A percentile compares a stretch with the other conserved stretches of the same genome.
Conservation (phyloP, 2,113 vertebrate genomes). For the Colinus virginianus region DNA sequence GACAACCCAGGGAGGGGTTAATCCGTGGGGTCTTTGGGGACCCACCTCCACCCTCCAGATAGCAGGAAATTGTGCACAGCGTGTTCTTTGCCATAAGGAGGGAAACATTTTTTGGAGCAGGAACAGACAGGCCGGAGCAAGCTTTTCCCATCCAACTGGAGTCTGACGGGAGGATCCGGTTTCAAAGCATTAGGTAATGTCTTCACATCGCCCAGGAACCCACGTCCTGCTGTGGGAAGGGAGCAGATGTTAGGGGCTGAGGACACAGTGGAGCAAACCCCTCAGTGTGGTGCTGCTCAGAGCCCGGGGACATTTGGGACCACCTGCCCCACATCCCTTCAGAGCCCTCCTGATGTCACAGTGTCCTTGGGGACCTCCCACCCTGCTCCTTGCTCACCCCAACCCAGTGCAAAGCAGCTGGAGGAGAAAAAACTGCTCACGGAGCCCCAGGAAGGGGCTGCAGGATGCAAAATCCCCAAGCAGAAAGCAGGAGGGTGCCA, state of each 20-base stretch:
- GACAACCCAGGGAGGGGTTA: not conserved
- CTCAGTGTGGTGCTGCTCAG: accelerated
- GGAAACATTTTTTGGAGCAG: slow-evolving; percentile 22
- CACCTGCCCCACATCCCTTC: not conserved
- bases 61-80: slow-evolving; percentile 7
- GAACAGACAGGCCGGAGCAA: slow-evolving; percentile 55
- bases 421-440: not conserved
- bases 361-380: not conserved
- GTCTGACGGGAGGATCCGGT: slow-evolving; percentile 30
- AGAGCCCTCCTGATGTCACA: not conserved
- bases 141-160: slow-evolving; percentile 7
- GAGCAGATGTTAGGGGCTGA: not conserved
- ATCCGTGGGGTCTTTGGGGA: slow-evolving; percentile 1
- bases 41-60: not conserved
- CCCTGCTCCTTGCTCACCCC: not conserved
- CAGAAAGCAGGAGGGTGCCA: accelerated
- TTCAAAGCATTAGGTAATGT: slow-evolving; percentile 29
- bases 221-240: not conserved
- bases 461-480: not conserved
- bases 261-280: not conserved
- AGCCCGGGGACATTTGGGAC: not conserved
- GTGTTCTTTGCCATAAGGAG: not conserved
- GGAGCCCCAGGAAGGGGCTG: not conserved
- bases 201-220: slow-evolving; percentile 18
- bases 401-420: not conserved